These are phyloP conservation scores for Hermatobates lingyangjiaoensis DNA, from an alignment of 1,140 invertebrate species.

Conservation along the genomic window DNA sequence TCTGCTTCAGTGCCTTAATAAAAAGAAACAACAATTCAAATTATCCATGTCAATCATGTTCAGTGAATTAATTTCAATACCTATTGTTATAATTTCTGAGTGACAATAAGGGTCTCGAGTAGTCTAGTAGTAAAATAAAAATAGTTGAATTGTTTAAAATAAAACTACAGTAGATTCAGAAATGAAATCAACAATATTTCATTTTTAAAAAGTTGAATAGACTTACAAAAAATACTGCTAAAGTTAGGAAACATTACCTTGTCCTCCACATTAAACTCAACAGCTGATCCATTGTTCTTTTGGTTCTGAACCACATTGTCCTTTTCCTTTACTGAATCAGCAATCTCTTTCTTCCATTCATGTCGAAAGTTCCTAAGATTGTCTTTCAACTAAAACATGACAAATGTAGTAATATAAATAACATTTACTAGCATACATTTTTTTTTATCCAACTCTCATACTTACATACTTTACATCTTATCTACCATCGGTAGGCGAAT, in stretches of 20 bases:
- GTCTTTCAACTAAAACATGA: not conserved
- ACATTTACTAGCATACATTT: not conserved
- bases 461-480: not conserved
- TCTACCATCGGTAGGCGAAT: not conserved
- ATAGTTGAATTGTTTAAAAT: not conserved
- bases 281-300: not conserved
- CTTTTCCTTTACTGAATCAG: constrained; percentile 3
- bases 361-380: constrained; percentile 7
- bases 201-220: not conserved
- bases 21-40: too few species aligned
- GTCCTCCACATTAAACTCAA: constrained; percentile 9
- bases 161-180: not conserved
- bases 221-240: not conserved
- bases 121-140: not conserved
- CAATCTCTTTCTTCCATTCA: constrained; percentile 12
- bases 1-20: too few species aligned
- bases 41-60: too few species aligned
- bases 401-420: not conserved
- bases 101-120: not conserved
- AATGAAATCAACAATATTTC: not conserved
- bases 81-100: not conserved
- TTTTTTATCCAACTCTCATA: not conserved
- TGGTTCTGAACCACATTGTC: not conserved
- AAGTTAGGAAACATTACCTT: constrained; percentile 5
- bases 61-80: not conserved